Percentiles rank a stretch among this genome's conserved stretches.
These are phyloP conservation scores for Myotis planiceps DNA, from an alignment of 2,797 vertebrate species.

Conservation along the genomic window DNA sequence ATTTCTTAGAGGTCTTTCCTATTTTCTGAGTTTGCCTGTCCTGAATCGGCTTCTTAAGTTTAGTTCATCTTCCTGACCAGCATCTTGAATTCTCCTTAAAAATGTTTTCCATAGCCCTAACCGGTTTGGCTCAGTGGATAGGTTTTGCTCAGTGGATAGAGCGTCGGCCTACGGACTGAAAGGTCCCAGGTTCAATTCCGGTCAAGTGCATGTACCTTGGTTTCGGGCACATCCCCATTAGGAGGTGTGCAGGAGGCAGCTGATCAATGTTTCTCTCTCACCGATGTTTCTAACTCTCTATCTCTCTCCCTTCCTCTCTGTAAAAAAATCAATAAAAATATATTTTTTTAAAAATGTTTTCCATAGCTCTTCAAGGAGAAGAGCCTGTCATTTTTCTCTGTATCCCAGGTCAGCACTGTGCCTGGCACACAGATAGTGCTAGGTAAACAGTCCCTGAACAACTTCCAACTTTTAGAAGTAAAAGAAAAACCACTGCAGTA, in stretches of 20 bases:
- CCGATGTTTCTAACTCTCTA: too few species aligned
- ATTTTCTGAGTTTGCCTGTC: neutral
- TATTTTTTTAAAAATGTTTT: neutral
- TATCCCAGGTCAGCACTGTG: neutral
- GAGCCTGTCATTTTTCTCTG: neutral
- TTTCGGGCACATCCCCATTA: too few species aligned
- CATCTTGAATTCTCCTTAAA: neutral
- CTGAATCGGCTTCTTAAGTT: constrained; percentile 17
- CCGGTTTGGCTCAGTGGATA: too few species aligned
- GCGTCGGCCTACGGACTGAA: too few species aligned
- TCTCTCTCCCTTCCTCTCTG: too few species aligned
- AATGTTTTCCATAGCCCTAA: neutral
- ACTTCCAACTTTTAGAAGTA: neutral
- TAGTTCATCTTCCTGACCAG: neutral
- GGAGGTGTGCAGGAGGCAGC: too few species aligned
- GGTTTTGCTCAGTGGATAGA: too few species aligned
- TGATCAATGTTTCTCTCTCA: too few species aligned
- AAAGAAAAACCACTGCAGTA: neutral
- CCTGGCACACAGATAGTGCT: neutral
- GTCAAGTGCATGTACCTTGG: too few species aligned
- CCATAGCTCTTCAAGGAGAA: neutral
- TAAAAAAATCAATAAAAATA: too few species aligned
- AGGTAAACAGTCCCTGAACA: neutral
- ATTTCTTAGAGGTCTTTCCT: constrained; percentile 23
- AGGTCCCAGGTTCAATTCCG: too few species aligned